Percentiles rank a stretch among this genome's conserved stretches.
phyloP scores from a whole-genome alignment of 1,140 invertebrate genomes.

The Drosophila sp. region DNA sequence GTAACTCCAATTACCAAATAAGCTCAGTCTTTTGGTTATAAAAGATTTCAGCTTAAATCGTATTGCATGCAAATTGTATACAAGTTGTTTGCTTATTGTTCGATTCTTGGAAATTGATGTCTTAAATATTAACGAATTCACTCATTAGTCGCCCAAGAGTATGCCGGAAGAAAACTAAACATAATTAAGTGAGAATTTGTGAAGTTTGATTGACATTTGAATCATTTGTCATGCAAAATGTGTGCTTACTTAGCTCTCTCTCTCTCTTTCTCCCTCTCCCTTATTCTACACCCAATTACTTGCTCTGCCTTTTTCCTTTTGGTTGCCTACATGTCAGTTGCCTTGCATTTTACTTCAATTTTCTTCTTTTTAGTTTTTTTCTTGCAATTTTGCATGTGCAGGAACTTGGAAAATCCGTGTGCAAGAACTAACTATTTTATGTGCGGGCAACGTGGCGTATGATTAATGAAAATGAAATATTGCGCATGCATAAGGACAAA shows the following conservation, averaged over 20 bases:
- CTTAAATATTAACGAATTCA: not conserved
- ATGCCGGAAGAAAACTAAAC: constrained; percentile 10
- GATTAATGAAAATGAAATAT: constrained; percentile 67
- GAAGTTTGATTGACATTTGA: constrained; percentile 55
- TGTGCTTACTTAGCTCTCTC: constrained; percentile 2
- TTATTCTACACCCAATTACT: constrained; percentile 11
- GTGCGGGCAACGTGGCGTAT: constrained; percentile 73
- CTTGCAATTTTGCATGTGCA: constrained; percentile 49
- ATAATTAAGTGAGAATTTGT: constrained; percentile 31
- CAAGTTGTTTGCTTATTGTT: no score
- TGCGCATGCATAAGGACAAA: constrained; percentile 31
- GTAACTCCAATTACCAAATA: no score
- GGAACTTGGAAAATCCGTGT: constrained; percentile 77
- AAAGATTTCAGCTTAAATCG: no score
- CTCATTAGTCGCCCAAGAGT: not conserved
- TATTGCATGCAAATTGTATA: no score
- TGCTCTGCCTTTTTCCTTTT: not conserved
- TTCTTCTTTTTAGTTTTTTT: constrained; percentile 15
- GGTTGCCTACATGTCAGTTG: not conserved
- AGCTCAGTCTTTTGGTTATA: no score
- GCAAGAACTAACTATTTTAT: constrained; percentile 54
- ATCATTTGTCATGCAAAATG: constrained; percentile 44
- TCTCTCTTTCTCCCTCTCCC: constrained; percentile 22
- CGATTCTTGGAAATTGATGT: no score
- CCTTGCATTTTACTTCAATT: not conserved